Conservation (phyloP, 2,888 invertebrate genomes). For the Venustoraphidia nigricollis region DNA sequence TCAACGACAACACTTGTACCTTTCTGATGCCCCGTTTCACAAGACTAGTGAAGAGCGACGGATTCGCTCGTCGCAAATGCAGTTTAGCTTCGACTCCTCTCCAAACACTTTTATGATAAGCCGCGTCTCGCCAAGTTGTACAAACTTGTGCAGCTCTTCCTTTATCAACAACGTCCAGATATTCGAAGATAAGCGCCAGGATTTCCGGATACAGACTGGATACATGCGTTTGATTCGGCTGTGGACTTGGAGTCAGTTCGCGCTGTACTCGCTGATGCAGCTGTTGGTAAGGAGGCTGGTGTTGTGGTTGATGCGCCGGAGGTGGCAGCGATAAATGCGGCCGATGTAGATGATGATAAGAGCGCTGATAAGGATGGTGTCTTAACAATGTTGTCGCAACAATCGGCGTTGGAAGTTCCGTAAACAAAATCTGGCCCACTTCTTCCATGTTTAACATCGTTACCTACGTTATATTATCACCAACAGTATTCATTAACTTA, state of each 20-base stretch:
- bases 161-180: constrained; percentile 75
- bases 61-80: constrained; percentile 70
- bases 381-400: constrained; percentile 30
- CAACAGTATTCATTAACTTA: no score
- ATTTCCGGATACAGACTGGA: constrained; percentile 85
- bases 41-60: constrained; percentile 71
- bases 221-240: constrained; percentile 54
- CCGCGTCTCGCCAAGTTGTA: constrained; percentile 79
- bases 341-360: constrained; percentile 26
- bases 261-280: constrained; percentile 19
- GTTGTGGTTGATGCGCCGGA: constrained; percentile 49
- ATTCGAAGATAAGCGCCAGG: constrained; percentile 79
- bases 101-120: constrained; percentile 88
- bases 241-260: constrained; percentile 18
- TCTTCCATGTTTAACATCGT: constrained; percentile 30
- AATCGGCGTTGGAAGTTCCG: constrained; percentile 39
- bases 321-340: constrained; percentile 30
- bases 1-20: constrained; percentile 76
- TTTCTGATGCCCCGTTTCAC: constrained; percentile 76
- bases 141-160: constrained; percentile 86
- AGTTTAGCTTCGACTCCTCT: constrained; percentile 83
- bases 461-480: not conserved
- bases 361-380: constrained; percentile 33
- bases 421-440: constrained; percentile 36
- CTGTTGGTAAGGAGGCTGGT: constrained; percentile 19